phyloP scores from a whole-genome alignment of 2,113 vertebrate species.

The Callaeas wilsoni region DNA sequence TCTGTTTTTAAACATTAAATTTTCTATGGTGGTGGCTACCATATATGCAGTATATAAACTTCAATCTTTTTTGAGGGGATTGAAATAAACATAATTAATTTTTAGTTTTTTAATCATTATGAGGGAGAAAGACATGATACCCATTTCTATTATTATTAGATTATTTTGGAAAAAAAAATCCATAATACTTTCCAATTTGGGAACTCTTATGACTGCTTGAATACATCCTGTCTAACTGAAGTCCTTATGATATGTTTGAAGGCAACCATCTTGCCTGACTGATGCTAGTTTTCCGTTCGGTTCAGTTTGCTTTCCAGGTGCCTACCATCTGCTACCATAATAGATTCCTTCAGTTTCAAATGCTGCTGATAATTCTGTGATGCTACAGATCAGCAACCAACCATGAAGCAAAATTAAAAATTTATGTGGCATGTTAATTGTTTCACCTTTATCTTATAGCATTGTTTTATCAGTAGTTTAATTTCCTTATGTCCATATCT shows the following conservation, averaged over 20 bases:
- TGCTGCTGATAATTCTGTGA: slow-evolving; percentile 8
- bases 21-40: neutral
- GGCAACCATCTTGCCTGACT: neutral
- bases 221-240: neutral
- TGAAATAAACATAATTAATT: neutral
- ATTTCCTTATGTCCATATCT: neutral
- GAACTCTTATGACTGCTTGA: neutral
- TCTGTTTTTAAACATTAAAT: neutral
- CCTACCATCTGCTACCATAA: slow-evolving; percentile 33
- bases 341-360: slow-evolving; percentile 40
- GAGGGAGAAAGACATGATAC: neutral
- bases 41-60: neutral
- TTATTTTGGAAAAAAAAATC: neutral
- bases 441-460: neutral
- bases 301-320: neutral
- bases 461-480: neutral
- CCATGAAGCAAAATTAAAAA: slow-evolving; percentile 52
- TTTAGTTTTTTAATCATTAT: neutral
- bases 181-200: neutral
- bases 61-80: neutral
- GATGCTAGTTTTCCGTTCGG: neutral
- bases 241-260: neutral
- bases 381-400: slow-evolving; percentile 14
- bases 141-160: neutral
- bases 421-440: slow-evolving; percentile 42